Conservation (phyloP, 2,888 invertebrate genomes). For the Rapana venosa region DNA sequence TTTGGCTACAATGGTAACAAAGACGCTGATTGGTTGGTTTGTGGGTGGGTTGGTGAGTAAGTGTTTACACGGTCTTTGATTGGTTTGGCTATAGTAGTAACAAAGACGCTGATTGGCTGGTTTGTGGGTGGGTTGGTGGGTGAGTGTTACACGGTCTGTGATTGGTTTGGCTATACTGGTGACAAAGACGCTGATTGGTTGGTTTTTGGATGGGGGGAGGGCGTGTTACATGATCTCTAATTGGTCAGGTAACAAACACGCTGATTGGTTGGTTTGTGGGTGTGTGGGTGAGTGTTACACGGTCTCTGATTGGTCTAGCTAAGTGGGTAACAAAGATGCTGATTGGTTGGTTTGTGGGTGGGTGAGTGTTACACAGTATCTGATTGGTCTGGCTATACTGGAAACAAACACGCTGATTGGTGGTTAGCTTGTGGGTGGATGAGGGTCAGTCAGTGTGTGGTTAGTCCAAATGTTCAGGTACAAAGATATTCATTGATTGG, state of each 20-base stretch:
- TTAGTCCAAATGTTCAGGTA: too few species aligned
- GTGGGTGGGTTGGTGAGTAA: background rate
- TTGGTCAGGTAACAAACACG: background rate
- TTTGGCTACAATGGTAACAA: constrained; percentile 82
- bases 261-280: background rate
- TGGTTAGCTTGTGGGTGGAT: too few species aligned
- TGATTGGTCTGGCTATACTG: background rate
- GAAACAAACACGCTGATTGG: background rate
- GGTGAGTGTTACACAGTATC: background rate
- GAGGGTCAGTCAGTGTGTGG: too few species aligned
- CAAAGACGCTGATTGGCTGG: background rate
- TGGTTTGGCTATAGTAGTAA: constrained; percentile 86
- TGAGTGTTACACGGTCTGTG: background rate
- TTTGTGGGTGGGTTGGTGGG: too few species aligned
- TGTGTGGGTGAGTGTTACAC: background rate
- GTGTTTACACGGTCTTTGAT: too few species aligned
- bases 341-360: background rate
- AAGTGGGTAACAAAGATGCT: too few species aligned
- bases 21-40: background rate
- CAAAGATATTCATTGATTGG: background rate
- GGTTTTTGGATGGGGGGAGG: background rate
- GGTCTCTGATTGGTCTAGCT: too few species aligned
- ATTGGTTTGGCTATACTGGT: background rate
- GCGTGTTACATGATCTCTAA: background rate
- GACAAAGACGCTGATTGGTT: background rate